Percentiles rank a stretch among this genome's conserved stretches.
Evolutionary conservation across 2,888 invertebrate species (phyloP).

Genomic region (Spatulosminthurus flaviceps): DNA sequence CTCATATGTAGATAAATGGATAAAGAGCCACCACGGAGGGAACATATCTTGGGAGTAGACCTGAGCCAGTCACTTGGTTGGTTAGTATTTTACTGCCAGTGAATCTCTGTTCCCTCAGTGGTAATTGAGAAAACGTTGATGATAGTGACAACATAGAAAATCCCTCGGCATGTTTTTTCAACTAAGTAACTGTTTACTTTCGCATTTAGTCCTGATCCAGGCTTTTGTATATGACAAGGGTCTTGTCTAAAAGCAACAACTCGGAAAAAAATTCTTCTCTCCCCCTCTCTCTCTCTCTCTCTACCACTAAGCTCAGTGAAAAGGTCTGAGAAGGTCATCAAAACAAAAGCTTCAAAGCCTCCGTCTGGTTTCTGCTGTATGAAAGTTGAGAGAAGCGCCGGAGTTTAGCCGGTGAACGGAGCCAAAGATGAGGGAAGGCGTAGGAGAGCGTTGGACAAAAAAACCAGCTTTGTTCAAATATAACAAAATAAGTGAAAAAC

Average conservation of each 20-base stretch:
- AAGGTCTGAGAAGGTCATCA: constrained; percentile 37
- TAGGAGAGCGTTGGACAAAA: neutral
- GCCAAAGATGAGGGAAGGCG: neutral
- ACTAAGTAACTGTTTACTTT: constrained; percentile 51
- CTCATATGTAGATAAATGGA: too few species aligned
- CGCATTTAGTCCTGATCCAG: constrained; percentile 46
- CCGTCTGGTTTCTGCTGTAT: neutral
- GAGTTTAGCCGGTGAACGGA: neutral
- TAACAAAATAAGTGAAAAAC: constrained; percentile 13
- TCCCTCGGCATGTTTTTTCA: constrained; percentile 38
- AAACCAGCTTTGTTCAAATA: constrained; percentile 30
- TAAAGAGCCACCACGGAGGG: neutral
- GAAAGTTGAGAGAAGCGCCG: neutral
- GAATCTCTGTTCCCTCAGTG: constrained; percentile 19
- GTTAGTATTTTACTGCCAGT: neutral
- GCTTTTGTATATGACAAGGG: constrained; percentile 36
- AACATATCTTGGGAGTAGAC: too few species aligned
- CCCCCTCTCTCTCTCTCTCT: too few species aligned
- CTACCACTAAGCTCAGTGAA: constrained; percentile 15
- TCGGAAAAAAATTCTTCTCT: constrained; percentile 9
- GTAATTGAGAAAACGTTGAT: constrained; percentile 43
- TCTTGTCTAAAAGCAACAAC: neutral
- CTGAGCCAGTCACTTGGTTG: constrained; percentile 1
- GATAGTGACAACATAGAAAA: constrained; percentile 45
- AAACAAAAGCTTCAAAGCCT: constrained; percentile 41